Conservation (phyloP, 2,113 vertebrate species). For the Chaenogobius annularis region DNA sequence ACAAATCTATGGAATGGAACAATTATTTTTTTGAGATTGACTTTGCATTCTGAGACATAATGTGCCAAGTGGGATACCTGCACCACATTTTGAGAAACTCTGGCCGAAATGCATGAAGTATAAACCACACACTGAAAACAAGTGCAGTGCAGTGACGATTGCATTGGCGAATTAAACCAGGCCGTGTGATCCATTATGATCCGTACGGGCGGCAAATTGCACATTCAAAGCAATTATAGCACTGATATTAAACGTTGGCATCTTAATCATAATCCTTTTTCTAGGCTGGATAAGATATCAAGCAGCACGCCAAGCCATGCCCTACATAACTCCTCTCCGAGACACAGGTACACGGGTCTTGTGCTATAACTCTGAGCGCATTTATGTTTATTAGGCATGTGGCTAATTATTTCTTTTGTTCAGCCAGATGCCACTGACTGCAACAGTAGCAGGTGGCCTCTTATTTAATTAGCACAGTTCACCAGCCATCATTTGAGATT, state of each 20-base stretch:
- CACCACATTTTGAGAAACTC: neutral
- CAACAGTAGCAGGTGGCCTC: slow-evolving; percentile 75
- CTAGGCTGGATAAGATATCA: slow-evolving; percentile 45
- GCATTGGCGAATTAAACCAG: neutral
- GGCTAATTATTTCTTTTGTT: slow-evolving; percentile 76
- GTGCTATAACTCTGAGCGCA: slow-evolving; percentile 42
- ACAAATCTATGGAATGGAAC: neutral
- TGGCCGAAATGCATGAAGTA: neutral
- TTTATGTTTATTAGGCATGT: slow-evolving; percentile 60
- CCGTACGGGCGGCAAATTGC: slow-evolving; percentile 59
- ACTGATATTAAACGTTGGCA: slow-evolving; percentile 37
- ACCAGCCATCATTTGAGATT: slow-evolving; percentile 62
- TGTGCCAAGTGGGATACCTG: neutral
- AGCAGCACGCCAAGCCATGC: slow-evolving; percentile 58
- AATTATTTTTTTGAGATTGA: too few relatives aligned
- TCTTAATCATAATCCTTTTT: slow-evolving; percentile 65
- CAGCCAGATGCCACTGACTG: slow-evolving; percentile 74
- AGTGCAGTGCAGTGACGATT: neutral
- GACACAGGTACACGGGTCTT: slow-evolving; percentile 60
- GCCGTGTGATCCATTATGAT: slow-evolving; percentile 4
- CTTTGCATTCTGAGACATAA: too few relatives aligned
- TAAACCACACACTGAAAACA: neutral
- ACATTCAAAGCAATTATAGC: slow-evolving; percentile 35
- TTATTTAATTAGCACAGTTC: slow-evolving; percentile 74
- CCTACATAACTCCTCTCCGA: slow-evolving; percentile 53